Base-by-base conservation (phyloP, 2,797 vertebrate species). In the Sternarchorhynchus goeldii region DNA sequence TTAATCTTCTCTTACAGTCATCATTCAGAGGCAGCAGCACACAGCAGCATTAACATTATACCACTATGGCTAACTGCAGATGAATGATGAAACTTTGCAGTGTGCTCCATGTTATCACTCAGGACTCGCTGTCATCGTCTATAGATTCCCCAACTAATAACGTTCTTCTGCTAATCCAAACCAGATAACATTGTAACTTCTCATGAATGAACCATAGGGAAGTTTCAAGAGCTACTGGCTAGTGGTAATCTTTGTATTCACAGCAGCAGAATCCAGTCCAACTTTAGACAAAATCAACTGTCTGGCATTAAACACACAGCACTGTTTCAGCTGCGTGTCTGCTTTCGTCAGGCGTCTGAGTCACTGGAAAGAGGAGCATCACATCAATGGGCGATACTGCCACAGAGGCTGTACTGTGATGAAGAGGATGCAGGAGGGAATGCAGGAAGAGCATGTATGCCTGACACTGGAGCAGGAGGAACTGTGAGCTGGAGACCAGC, bases 391-490 rank as follows among this genome's bases (percentile, higher is more conserved):
- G 39, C 32, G 20, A 25, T 0, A 1, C 45, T 14, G 45, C 45
- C 14, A 25, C 25, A 29, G 53, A 64, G 32, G 34, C 21, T 66
- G 56, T 64, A 59, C 59, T 31, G 6, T 4, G 1, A 31, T 53
- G 6, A 4, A 68, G 41, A 14, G 39, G 16, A 74, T 71, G 34
- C 65, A 75, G 34, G 67, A n/a, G n/a, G n/a, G n/a, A n/a, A n/a
- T n/a, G n/a, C n/a, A n/a, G n/a, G n/a, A n/a, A n/a, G n/a, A 16
- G 60, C 31, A 32, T 1, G 39, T 34, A 10, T 50, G 18, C 57
- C 53, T 53, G 34, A 14, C 12, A 5, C 63, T 58, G 50, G 50
- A 41, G 10, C 39, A 5, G 25, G 50, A 73, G 12, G 12, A 36
- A 31, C 29, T 3, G 1, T 60, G 29, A 67, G 59, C 50, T 70